These are phyloP conservation scores for Arctopsyche grandis DNA, from an alignment of 1,140 invertebrate genomes.

Conservation along the genomic window DNA sequence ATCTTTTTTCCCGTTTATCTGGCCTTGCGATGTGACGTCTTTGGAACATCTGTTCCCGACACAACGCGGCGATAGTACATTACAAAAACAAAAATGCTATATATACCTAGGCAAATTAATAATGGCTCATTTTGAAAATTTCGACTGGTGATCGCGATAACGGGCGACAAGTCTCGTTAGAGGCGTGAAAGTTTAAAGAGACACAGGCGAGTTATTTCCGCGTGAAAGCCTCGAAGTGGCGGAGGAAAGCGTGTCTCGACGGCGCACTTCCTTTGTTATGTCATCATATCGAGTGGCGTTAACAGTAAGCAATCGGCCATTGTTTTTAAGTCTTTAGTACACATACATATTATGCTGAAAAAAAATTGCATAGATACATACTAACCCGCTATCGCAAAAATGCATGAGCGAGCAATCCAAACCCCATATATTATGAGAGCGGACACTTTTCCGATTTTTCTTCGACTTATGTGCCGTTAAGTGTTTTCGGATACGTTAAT, in stretches of 20 bases:
- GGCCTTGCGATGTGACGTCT: constrained; percentile 19
- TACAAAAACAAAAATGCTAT: background rate
- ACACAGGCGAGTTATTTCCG: constrained; percentile 8
- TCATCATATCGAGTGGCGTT: background rate
- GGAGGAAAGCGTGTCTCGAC: constrained; percentile 19
- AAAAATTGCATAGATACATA: no score
- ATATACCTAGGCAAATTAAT: background rate
- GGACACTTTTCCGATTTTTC: no score
- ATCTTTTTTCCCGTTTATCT: constrained; percentile 25
- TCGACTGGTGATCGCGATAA: constrained; percentile 1
- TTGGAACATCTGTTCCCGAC: background rate
- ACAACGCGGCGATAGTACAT: background rate
- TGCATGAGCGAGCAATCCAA: no score
- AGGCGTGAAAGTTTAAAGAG: constrained; percentile 23
- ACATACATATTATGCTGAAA: no score
- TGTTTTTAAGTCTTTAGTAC: no score
- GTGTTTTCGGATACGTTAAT: background rate
- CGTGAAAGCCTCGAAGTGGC: constrained; percentile 18
- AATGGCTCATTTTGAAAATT: background rate
- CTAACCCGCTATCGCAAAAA: no score
- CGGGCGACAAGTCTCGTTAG: background rate
- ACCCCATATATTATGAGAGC: no score
- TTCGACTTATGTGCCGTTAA: background rate
- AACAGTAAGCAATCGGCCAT: no score
- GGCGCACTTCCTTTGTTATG: constrained; percentile 18